Base-by-base conservation (phyloP, 2,113 vertebrate species). In the Bufo gargarizans region DNA sequence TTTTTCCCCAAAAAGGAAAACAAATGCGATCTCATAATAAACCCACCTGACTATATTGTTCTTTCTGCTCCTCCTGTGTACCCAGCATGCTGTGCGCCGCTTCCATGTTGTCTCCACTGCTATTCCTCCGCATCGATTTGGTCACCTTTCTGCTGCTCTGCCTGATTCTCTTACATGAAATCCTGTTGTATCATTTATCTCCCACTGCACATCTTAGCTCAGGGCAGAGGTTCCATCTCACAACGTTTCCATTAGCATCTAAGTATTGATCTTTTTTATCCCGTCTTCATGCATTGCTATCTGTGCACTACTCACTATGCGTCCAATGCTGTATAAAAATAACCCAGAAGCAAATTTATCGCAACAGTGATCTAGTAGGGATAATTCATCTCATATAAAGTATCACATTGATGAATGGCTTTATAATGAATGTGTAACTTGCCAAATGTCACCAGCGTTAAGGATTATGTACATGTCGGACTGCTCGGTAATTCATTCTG, bases 181-280 rank as follows among this genome's bases (percentile, higher is more conserved):
- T 86, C 56, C 74, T 67, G 74, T 61, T 74, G 71, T 86, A 77
- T 86, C 74, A 78, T 86, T 77, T 78, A 86, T 86, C 85, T 86
- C 59, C 13, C 76, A 63, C 56, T 53, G 20, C 56, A 86, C 85
- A 86, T 63, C 67, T 76, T 59, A 76, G 84, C 84, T 85, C 85
- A 78, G 74, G 72, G 58, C 74, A 86, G 59, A 86, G 59, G 76
- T 61, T 53, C 58, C 22, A 16, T 84, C 82, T 84, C 65, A 84
- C 82, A 53, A 84, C 50, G 50, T 84, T 84, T 84, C 82, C 82
- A 84, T 84, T 84, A 84, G 82, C 63, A 69, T 84, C 63, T 16
- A 33, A n/a, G 47, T 84, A 84, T 84, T 71, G 82, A 84, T 84
- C 59, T 69, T 43, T 33, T 84, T 17, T 55, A 55, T 71, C 47